Evolutionary conservation across 2,797 vertebrate species (phyloP), one percentile per base, ranked within the genome.

Genomic region (Gymnothorax reevesii): DNA sequence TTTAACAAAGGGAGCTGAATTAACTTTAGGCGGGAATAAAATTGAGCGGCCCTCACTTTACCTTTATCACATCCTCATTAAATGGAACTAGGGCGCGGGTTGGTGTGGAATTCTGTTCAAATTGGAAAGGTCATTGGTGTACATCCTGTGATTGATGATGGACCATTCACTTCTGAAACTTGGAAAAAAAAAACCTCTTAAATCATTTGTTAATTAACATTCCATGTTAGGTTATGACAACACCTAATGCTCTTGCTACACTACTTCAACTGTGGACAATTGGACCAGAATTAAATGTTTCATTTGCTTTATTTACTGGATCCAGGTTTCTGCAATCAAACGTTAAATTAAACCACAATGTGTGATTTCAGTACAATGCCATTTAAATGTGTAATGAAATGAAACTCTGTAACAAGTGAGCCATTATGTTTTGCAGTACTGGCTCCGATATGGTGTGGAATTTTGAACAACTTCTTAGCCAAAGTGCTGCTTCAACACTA

Each of bases 401-500:
- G n/a, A n/a, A n/a, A n/a, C n/a, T n/a, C n/a, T n/a, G n/a, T n/a
- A 25, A 8, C n/a, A 82, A 82, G 27, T 57, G 54, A 25, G 12
- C 25, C 57, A 27, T 59, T 83, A 25, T 57, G 57, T 33, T 83
- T 17, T 27, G n/a, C 55, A 8, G 57, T 83, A 57, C 25, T 9
- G 2, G 59, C 55, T n/a, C 15, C 57, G 15, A 59, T 80, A 54
- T 22, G 9, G 20, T 55, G 15, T 20, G 77, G 77, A 22, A 52
- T 80, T 80, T 8, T 22, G 54, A 54, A 80, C 2, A 77, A 15
- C 22, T 54, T n/a, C 6, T 1, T 8, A n/a, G 77, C 59, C 90
- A 17, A 89, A 89, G 87, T 89, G 91, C 89, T 80, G 86, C 33
- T 87, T 91, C 90, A 92, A 88, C 90, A 91, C 88, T 77, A 0